Evolutionary conservation across 2,888 invertebrate species (phyloP), one percentile per base, ranked within the genome.

Genomic region (Abscondita cerata): DNA sequence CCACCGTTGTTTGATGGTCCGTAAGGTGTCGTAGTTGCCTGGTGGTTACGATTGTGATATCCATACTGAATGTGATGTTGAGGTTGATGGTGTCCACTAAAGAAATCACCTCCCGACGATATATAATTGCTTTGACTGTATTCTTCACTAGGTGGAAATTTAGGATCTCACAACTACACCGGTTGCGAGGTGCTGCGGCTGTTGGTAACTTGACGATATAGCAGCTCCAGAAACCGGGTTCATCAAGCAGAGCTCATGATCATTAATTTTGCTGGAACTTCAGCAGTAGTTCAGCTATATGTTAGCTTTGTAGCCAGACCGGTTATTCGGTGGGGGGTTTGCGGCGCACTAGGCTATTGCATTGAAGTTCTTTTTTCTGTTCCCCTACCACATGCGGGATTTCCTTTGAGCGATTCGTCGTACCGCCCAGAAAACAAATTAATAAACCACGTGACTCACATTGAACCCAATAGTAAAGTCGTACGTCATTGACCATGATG

Each of bases 181-280:
- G 65, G 71, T 73, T 60, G 75, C 74, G 44, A 79, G 75, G 15
- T 81, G 86, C 75, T 86, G 85, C 71, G 87, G 86, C 78, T 88
- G 89, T 70, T 84, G 84, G 81, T 88, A 87, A 76, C 76, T 73
- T 63, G 78, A 77, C 71, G 77, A 77, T 68, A 79, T 72, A 68
- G 75, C 71, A 62, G 73, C 72, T 65, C 87, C 87, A n/a, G 87
- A 82, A 72, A 85, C 85, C 72, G 86, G 85, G 88, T 95, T 95
- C 95, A 95, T 95, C 85, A 96, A 89, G 86, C 96, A 96, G 95
- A 95, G 87, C 95, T 96, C 96, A 96, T 96, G 83, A 81, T 83
- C 84, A 84, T 85, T 84, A 84, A 85, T 84, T 83, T 82, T 83
- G 82, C 76, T 70, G 53, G 64, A 64, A 59, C 64, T 64, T 51